Evolutionary conservation across 2,113 vertebrate species (phyloP).

Genomic region (Petroica traversi): DNA sequence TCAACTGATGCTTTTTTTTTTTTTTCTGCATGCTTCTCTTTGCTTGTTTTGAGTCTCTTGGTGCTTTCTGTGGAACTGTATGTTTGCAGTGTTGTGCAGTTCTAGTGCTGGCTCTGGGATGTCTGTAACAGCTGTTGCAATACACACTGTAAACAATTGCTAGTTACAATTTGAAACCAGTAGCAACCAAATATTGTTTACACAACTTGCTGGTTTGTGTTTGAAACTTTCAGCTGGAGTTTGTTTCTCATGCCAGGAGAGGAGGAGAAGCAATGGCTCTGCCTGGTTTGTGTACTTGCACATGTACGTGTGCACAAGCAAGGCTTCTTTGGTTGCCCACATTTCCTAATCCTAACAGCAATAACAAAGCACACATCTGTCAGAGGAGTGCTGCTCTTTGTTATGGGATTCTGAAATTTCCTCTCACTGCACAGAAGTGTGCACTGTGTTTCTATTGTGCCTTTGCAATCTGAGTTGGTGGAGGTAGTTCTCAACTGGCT

Average conservation of each 20-base stretch:
- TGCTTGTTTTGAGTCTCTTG: not conserved
- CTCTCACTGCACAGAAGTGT: not conserved
- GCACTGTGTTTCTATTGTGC: not conserved
- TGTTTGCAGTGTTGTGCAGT: not conserved
- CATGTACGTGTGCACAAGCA: not conserved
- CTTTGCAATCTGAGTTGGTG: not conserved
- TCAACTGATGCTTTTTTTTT: not conserved
- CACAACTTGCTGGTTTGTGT: not conserved
- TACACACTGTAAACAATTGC: not conserved
- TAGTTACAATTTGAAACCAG: not conserved
- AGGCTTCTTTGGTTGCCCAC: not conserved
- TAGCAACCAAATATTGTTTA: conserved; percentile 17
- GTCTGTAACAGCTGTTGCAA: not conserved
- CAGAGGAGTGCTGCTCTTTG: not conserved
- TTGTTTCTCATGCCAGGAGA: not conserved
- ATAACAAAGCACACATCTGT: not conserved
- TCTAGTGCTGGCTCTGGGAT: not conserved
- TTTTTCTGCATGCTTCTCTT: not conserved
- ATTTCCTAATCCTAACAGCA: not conserved
- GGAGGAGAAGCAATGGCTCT: not conserved
- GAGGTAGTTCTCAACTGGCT: not conserved
- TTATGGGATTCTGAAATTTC: not conserved
- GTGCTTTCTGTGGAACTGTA: not conserved
- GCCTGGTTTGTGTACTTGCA: not conserved
- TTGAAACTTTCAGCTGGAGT: not conserved